Percentiles rank a stretch among this genome's conserved stretches.
These are phyloP conservation scores for Artemisiospiza belli DNA, from an alignment of 2,113 vertebrate genomes.

Conservation along the genomic window DNA sequence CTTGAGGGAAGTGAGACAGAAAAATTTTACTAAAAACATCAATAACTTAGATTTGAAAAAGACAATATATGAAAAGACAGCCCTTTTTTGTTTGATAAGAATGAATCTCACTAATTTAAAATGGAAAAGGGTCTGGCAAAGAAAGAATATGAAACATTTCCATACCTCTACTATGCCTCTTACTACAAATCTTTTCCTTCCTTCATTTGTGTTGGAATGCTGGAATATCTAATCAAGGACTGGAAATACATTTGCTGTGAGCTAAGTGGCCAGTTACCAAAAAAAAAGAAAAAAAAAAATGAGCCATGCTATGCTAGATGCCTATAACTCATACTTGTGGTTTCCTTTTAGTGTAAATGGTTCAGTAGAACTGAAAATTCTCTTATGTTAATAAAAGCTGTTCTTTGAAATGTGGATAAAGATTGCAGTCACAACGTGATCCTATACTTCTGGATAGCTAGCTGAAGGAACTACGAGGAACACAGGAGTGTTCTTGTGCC, in stretches of 20 bases:
- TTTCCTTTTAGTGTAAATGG: background rate
- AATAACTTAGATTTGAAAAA: background rate
- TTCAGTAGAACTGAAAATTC: background rate
- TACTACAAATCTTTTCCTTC: background rate
- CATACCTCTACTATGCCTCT: background rate
- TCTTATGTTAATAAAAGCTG: background rate
- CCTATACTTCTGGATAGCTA: background rate
- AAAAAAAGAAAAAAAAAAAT: background rate
- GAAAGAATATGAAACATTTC: background rate
- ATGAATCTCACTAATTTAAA: background rate
- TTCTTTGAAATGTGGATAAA: background rate
- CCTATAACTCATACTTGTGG: background rate
- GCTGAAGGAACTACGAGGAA: background rate
- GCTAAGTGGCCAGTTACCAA: background rate
- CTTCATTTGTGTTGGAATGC: background rate
- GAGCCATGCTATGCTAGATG: rapidly evolving
- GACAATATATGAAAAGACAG: background rate
- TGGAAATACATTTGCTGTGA: background rate
- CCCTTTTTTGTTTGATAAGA: background rate
- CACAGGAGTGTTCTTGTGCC: background rate
- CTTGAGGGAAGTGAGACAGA: background rate
- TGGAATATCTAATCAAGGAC: background rate
- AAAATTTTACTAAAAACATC: background rate
- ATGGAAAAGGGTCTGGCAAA: background rate
- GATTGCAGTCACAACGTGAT: background rate